Evolutionary conservation across 2,113 vertebrate species (phyloP).

Genomic region (Elgaria multicarinata): DNA sequence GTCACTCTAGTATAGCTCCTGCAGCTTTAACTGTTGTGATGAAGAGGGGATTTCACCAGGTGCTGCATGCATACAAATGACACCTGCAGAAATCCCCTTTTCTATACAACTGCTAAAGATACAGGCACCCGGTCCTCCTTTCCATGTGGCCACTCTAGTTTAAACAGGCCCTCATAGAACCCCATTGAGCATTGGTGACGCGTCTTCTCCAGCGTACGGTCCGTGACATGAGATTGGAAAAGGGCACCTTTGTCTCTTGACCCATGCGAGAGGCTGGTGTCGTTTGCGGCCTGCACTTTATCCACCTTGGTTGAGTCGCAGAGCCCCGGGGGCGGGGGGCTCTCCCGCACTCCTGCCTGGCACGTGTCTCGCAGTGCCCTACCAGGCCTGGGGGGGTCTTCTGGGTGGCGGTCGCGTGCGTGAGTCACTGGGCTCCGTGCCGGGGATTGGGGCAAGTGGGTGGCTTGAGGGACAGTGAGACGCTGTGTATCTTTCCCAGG

Average conservation of each 20-base stretch:
- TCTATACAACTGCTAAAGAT: no score
- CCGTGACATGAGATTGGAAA: not conserved
- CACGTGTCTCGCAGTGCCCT: not conserved
- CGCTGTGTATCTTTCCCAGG: fast-evolving
- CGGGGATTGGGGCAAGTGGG: not conserved
- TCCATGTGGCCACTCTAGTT: no score
- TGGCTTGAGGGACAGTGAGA: not conserved
- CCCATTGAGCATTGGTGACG: not conserved
- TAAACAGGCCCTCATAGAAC: no score
- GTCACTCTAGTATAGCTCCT: no score
- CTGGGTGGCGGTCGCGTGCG: not conserved
- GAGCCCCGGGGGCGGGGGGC: no score
- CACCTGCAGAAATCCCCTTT: no score
- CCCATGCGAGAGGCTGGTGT: no score
- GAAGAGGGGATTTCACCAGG: no score
- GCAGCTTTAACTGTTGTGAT: no score
- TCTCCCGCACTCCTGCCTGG: not conserved
- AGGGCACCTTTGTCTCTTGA: not conserved
- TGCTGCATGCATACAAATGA: no score
- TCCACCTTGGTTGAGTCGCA: no score
- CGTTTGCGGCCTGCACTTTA: not conserved
- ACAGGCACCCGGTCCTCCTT: no score
- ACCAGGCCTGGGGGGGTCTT: not conserved
- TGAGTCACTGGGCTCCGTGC: not conserved
- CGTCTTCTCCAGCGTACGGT: not conserved